These are phyloP conservation scores for Hypena proboscidalis DNA, from an alignment of 2,888 invertebrate species.

Conservation along the genomic window DNA sequence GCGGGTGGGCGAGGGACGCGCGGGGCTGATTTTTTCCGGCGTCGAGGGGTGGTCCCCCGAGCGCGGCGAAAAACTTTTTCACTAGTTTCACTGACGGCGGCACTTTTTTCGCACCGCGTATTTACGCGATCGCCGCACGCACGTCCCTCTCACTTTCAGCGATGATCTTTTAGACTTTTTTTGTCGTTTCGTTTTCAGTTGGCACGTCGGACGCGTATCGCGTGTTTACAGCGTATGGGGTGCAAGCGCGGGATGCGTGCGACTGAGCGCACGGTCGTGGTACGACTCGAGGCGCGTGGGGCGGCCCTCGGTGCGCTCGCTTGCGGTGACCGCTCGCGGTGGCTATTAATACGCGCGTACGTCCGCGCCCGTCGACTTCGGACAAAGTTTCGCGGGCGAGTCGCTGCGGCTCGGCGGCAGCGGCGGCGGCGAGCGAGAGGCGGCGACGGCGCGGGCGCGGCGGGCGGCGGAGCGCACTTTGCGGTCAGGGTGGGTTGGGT, in stretches of 20 bases:
- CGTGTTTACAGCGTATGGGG: slow-evolving; percentile 50
- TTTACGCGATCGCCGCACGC: slow-evolving; percentile 76
- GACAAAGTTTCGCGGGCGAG: slow-evolving; percentile 83
- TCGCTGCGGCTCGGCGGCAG: slow-evolving; percentile 73
- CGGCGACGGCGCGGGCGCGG: slow-evolving; percentile 84
- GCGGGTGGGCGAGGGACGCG: slow-evolving; percentile 80
- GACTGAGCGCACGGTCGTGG: slow-evolving; percentile 57
- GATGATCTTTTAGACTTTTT: slow-evolving; percentile 51
- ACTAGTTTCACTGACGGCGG: slow-evolving; percentile 84
- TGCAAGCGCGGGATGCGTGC: slow-evolving; percentile 66
- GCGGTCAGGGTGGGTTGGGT: slow-evolving; percentile 89
- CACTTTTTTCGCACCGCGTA: slow-evolving; percentile 81
- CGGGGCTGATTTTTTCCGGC: slow-evolving; percentile 81
- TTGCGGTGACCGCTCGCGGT: slow-evolving; percentile 78
- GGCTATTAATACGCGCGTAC: slow-evolving; percentile 83
- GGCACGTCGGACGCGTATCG: slow-evolving; percentile 27
- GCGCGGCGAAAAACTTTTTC: slow-evolving; percentile 81
- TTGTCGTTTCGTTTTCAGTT: slow-evolving; percentile 45
- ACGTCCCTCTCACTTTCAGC: slow-evolving; percentile 71
- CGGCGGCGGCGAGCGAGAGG: slow-evolving; percentile 79
- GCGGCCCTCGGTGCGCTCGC: slow-evolving; percentile 52
- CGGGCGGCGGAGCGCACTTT: slow-evolving; percentile 86
- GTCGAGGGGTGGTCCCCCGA: slow-evolving; percentile 79
- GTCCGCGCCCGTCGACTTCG: slow-evolving; percentile 84
- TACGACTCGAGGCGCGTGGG: slow-evolving; percentile 62